Conservation (phyloP, 2,797 vertebrate species). For the Artibeus jamaicensis region DNA sequence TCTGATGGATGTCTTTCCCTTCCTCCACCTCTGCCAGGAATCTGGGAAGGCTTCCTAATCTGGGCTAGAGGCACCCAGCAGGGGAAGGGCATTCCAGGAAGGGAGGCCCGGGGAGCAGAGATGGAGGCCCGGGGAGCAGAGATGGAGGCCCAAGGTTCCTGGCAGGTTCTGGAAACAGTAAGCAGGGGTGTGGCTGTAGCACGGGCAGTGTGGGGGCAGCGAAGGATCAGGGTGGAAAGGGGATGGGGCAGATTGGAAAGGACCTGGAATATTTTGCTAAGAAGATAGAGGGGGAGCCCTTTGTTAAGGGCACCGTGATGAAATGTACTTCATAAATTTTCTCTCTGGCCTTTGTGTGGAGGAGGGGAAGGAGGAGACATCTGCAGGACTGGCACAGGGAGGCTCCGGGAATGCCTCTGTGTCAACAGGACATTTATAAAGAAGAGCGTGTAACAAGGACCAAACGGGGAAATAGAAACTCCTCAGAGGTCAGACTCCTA, state of each 20-base stretch:
- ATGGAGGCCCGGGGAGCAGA: neutral
- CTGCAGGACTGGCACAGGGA: neutral
- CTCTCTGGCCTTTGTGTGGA: neutral
- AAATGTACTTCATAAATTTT: neutral
- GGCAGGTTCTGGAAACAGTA: neutral
- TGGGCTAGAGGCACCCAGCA: neutral
- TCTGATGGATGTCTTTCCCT: neutral
- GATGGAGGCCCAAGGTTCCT: neutral
- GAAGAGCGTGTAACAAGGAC: neutral
- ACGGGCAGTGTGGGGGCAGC: neutral
- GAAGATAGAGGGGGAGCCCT: neutral
- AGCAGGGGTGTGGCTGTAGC: neutral
- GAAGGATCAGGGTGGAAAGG: neutral
- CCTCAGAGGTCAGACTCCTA: neutral
- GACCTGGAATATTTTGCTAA: neutral
- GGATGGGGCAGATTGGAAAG: neutral
- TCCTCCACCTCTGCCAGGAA: neutral
- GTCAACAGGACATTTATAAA: neutral
- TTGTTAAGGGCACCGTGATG: neutral
- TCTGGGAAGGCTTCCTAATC: neutral
- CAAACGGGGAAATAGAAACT: neutral
- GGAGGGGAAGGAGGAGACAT: neutral
- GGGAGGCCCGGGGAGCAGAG: neutral
- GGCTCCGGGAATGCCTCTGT: neutral
- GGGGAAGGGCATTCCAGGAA: neutral